phyloP scores from a whole-genome alignment of 35 echinoderm and acorn worm species.

The Apostichopus japonicus region DNA sequence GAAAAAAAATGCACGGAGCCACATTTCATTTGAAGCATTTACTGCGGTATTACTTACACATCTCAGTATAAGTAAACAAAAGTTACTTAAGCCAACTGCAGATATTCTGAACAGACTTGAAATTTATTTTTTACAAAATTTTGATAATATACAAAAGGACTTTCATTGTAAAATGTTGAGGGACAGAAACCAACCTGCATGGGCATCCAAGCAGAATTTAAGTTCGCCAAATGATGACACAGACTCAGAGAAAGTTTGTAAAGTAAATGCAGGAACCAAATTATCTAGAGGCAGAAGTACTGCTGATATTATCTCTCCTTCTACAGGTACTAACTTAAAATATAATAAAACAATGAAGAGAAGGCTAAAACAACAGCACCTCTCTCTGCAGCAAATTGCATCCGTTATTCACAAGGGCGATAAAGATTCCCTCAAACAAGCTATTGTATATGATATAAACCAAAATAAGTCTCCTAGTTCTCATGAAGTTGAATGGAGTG shows the following conservation, averaged over 20 bases:
- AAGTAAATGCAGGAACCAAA: background rate
- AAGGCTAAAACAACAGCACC: background rate
- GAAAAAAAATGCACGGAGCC: background rate
- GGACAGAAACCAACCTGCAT: background rate
- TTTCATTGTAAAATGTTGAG: background rate
- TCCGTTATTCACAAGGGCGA: background rate
- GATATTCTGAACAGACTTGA: background rate
- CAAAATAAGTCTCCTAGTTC: too few species aligned
- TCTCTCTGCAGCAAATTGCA: background rate
- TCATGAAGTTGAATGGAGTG: too few species aligned
- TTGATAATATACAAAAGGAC: background rate
- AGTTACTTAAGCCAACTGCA: background rate
- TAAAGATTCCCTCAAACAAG: slow-evolving; percentile 18
- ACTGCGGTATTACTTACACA: background rate
- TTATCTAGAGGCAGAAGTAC: background rate
- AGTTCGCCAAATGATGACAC: background rate
- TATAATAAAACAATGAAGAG: slow-evolving; percentile 13
- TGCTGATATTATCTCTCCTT: background rate
- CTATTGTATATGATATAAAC: slow-evolving; percentile 24
- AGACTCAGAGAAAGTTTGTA: background rate
- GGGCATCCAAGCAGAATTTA: background rate
- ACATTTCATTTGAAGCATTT: background rate
- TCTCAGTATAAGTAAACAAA: background rate
- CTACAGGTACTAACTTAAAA: background rate
- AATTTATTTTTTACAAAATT: background rate